Evolutionary conservation across 1,140 invertebrate genomes (phyloP), one percentile per base, ranked within the genome.

Genomic region (Luehdorfia chinensis): DNA sequence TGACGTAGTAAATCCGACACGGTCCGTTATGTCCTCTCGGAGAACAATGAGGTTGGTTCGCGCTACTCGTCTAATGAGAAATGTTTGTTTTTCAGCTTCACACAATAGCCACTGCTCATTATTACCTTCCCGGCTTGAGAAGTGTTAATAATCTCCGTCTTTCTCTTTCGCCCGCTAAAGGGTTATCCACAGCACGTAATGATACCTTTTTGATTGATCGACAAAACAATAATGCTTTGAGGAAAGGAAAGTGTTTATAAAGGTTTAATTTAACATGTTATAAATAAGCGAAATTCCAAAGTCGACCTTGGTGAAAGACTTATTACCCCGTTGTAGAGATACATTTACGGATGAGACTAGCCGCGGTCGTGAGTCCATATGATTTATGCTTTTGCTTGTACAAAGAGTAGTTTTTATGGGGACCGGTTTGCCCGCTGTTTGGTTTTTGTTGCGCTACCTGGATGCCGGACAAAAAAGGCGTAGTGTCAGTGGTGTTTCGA

Each of bases 291-390:
- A 47, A 48, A 60, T 66, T 62, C 50, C 55, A 37, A 58, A 60
- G 34, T 65, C 72, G 81, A 84, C 81, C 81, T 85, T 84, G 81
- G 84, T 85, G 80, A 77, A 81, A 81, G 71, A 67, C 72, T 81
- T 70, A 84, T 85, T 83, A 80, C n/a, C 70, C 47, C 52, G 66
- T 56, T 19, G 63, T 59, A 70, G 57, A n/a, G n/a, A 74, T 66
- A 67, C 66, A 58, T 60, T 48, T 64, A 65, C 62, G 65, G 66
- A 59, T 46, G 49, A 61, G 71, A 79, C 77, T 74, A 77, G 75
- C 74, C 63, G 47, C 52, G 57, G 57, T 75, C 69, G 69, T 78
- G 77, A 79, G 61, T 71, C 74, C 55, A 65, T 70, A 78, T 85
- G 79, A 85, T 84, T 78, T 85, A 81, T 84, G 75, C 60, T 55